phyloP scores from a whole-genome alignment of 1,140 invertebrate genomes.

The Drosophila mayri region DNA sequence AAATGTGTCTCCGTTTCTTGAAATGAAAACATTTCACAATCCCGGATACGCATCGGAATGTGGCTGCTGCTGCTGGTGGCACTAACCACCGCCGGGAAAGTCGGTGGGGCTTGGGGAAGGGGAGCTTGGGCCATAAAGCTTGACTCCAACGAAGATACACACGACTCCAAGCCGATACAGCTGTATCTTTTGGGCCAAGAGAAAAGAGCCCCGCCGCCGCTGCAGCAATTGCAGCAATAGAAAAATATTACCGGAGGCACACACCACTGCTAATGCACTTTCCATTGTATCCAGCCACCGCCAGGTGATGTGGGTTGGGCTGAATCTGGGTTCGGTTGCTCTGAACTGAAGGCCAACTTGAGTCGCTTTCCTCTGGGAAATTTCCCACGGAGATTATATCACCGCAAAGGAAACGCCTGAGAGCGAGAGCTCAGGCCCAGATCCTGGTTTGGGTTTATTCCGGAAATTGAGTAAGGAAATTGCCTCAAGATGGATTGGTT shows the following conservation, averaged over 20 bases:
- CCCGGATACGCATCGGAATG: conserved; percentile 82
- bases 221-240: conserved; percentile 45
- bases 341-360: conserved; percentile 52
- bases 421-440: background rate
- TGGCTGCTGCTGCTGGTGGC: conserved; percentile 46
- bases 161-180: conserved; percentile 13
- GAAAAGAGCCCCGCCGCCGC: conserved; percentile 20
- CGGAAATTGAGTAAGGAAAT: conserved; percentile 30
- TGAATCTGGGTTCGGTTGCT: conserved; percentile 20
- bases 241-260: conserved; percentile 43
- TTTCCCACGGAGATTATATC: conserved; percentile 51
- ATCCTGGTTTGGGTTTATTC: conserved; percentile 21
- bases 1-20: conserved; percentile 72
- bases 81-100: conserved; percentile 43
- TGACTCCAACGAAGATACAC: conserved; percentile 39
- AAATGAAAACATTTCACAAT: conserved; percentile 83
- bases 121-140: conserved; percentile 62
- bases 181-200: conserved; percentile 27
- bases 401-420: conserved; percentile 28
- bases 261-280: conserved; percentile 30
- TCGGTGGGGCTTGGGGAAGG: background rate
- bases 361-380: conserved; percentile 17
- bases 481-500: background rate
- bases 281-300: conserved; percentile 40
- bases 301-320: conserved; percentile 31